These are phyloP conservation scores for Dendroctonus valens DNA, from an alignment of 1,140 invertebrate species.

Conservation along the genomic window DNA sequence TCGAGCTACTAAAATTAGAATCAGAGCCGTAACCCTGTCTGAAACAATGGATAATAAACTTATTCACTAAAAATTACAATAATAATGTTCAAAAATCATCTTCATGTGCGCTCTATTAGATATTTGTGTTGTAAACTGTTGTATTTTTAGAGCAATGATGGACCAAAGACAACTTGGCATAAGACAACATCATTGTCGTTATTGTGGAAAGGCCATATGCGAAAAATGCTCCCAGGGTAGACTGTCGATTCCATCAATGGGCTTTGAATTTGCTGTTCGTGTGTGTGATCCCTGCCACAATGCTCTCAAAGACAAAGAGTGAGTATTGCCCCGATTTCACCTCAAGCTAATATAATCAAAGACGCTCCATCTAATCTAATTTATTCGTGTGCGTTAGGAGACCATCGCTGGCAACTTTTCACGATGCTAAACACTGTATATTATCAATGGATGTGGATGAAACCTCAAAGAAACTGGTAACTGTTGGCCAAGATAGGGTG, in stretches of 20 bases:
- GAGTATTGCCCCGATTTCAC: slow-evolving; percentile 49
- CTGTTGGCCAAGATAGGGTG: slow-evolving; percentile 89
- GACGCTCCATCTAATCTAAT: background rate
- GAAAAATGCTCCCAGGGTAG: slow-evolving; percentile 86
- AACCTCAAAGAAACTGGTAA: slow-evolving; percentile 78
- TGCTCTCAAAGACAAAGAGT: slow-evolving; percentile 83
- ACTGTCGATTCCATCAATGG: slow-evolving; percentile 90
- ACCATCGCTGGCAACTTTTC: slow-evolving; percentile 87
- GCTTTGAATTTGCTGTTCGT: slow-evolving; percentile 96
- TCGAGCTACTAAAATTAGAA: too few species aligned
- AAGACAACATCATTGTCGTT: slow-evolving; percentile 86
- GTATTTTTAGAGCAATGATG: slow-evolving; percentile 86
- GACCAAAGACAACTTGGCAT: slow-evolving; percentile 89
- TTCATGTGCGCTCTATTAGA: background rate
- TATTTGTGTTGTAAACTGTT: slow-evolving; percentile 1
- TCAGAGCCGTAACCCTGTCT: too few species aligned
- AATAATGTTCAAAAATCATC: too few species aligned
- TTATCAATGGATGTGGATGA: slow-evolving; percentile 88
- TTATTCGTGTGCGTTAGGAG: slow-evolving; percentile 59
- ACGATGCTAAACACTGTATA: slow-evolving; percentile 92
- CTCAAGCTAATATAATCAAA: background rate
- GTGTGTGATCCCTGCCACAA: slow-evolving; percentile 91
- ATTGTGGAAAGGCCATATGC: slow-evolving; percentile 93
- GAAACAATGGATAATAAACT: too few species aligned
- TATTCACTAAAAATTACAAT: too few species aligned